phyloP scores from a whole-genome alignment of 2,113 vertebrate genomes.

The Morone saxatilis region DNA sequence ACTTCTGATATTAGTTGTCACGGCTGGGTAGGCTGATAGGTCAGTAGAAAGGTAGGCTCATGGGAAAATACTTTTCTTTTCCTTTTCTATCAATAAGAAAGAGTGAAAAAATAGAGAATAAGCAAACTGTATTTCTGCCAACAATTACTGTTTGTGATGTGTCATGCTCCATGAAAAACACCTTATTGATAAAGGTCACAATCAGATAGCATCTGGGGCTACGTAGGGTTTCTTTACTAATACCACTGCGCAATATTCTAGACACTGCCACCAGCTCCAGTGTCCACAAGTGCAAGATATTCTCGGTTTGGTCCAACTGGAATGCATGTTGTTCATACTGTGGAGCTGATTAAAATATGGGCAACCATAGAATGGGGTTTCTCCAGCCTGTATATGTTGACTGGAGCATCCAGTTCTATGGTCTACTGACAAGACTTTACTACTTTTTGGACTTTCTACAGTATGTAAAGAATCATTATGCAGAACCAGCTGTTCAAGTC shows the following conservation, averaged over 20 bases:
- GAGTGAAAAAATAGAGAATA: background rate
- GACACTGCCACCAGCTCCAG: background rate
- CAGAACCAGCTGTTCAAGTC: background rate
- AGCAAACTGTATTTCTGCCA: slow-evolving; percentile 2
- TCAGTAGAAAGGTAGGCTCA: background rate
- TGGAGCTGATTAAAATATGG: background rate
- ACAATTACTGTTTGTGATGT: background rate
- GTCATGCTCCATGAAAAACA: background rate
- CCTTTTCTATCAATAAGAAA: background rate
- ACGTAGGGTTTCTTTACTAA: too few species aligned
- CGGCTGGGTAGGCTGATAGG: too few species aligned
- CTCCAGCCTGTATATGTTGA: too few species aligned
- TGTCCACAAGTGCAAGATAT: background rate
- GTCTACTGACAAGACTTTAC: too few species aligned
- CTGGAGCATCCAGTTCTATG: background rate
- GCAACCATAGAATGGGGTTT: too few species aligned
- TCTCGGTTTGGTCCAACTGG: background rate
- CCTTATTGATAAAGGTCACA: background rate
- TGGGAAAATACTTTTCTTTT: background rate
- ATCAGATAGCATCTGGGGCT: background rate
- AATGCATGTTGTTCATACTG: background rate
- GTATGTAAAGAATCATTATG: background rate
- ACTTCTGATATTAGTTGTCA: background rate
- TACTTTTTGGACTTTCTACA: background rate
- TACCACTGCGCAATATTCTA: background rate